Evolutionary conservation across 2,888 invertebrate species (phyloP), one percentile per base, ranked within the genome.

Genomic region (Corbicula japonica): DNA sequence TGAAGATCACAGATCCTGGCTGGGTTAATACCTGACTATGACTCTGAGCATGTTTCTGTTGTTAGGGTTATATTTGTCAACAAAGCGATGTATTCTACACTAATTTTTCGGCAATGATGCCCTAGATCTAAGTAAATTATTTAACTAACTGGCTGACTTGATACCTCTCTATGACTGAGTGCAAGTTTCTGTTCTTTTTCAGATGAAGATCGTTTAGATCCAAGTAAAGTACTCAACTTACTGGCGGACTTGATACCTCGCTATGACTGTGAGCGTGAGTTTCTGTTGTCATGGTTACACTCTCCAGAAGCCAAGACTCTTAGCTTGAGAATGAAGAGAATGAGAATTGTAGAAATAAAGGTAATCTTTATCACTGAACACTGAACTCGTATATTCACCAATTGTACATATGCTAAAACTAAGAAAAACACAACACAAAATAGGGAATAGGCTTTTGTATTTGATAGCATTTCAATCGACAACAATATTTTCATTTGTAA

Each of bases 161-260:
- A 41, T 18, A 12, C 41, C 18, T 18, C 18, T 10, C 18, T 12
- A 18, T 12, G 41, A 41, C 41, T 18, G 18, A 18, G 41, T 12
- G 41, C 12, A 41, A 41, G 41, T 41, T 12, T 41, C 41, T 41
- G 41, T 30, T 38, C 38, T 71, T 23, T 76, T 74, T 38, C 61
- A 87, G 89, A 88, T 83, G 88, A 87, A 73, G 76, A 68, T 23
- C 76, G 76, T 1, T 62, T 74, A 10, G 80, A 76, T 23, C 60
- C 76, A 6, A 76, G 48, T 15, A 78, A 82, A 21, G 69, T 80
- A 1, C 68, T 85, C 15, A 91, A 91, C 71, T 73, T 89, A 10
- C 83, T 92, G 46, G 91, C 90, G 66, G 91, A 92, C 73, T 83
- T 92, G 28, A 80, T 87, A 8, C 80, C 85, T 12, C 86, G 92